Conservation (phyloP, 2,888 invertebrate species). For the Ganaspis brasiliensis region DNA sequence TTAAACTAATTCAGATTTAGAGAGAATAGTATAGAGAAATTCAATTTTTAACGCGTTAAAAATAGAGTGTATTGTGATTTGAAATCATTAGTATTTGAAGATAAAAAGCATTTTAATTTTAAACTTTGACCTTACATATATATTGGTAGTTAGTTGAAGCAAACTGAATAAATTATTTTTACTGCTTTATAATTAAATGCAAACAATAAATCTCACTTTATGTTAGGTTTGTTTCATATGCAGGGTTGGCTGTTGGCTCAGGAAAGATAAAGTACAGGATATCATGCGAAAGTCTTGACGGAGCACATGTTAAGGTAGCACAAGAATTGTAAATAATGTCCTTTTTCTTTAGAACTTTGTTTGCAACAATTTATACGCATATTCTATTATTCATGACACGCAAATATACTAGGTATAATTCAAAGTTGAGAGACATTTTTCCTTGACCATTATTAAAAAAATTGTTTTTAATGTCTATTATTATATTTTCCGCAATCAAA, state of each 20-base stretch:
- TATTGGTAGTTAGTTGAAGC: no score
- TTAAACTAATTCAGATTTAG: no score
- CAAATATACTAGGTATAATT: conserved; percentile 9
- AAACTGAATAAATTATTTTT: no score
- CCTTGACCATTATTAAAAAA: background rate
- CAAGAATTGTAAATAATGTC: conserved; percentile 2
- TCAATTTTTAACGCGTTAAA: no score
- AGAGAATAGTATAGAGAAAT: no score
- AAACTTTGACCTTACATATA: no score
- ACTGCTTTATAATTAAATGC: background rate
- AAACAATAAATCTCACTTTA: conserved; percentile 11
- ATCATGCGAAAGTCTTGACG: conserved; percentile 14
- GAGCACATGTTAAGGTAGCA: background rate
- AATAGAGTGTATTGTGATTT: no score
- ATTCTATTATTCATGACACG: conserved; percentile 14
- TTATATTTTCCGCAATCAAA: background rate
- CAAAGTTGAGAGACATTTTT: no score
- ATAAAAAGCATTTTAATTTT: no score
- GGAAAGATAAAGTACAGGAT: conserved; percentile 10
- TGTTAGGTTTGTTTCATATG: background rate
- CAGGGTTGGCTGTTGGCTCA: background rate
- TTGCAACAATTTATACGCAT: conserved; percentile 6
- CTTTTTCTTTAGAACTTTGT: conserved; percentile 21
- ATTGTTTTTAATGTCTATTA: background rate
- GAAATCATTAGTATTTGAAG: no score